These are phyloP conservation scores for Macrotis lagotis DNA, from an alignment of 2,113 vertebrate species.

Conservation along the genomic window DNA sequence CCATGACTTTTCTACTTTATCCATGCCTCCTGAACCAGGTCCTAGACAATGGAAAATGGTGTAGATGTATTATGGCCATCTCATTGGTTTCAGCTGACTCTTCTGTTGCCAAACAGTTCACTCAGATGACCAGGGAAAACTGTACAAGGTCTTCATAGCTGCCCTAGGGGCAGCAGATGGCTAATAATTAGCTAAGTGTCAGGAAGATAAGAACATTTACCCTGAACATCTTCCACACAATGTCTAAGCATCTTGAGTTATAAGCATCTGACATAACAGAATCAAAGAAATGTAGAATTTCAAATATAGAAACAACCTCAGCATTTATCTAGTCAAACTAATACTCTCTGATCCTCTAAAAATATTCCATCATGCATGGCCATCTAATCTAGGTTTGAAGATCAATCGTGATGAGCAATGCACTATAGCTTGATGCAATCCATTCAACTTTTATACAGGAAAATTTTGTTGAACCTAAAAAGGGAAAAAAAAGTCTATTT, in stretches of 20 bases:
- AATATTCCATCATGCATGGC: not conserved
- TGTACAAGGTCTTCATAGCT: not conserved
- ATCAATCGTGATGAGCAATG: not conserved
- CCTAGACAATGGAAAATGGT: not conserved
- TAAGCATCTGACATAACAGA: not conserved
- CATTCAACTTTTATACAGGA: not conserved
- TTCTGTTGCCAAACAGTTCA: not conserved
- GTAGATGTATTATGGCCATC: not conserved
- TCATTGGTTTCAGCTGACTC: not conserved
- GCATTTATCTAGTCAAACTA: not conserved
- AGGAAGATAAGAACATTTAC: not conserved
- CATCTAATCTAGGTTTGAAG: not conserved
- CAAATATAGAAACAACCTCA: not conserved
- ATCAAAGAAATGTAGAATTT: not conserved
- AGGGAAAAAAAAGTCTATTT: not conserved
- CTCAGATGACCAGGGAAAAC: not conserved
- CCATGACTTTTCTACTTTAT: not conserved
- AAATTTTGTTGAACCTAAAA: not conserved
- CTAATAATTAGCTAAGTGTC: not conserved
- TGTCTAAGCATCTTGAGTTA: not conserved
- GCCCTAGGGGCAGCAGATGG: not conserved
- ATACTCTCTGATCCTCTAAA: not conserved
- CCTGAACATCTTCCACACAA: not conserved
- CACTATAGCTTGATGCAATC: not conserved
- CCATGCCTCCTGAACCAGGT: no score